phyloP scores from a whole-genome alignment of 1,140 invertebrate species.

The Heliconius hermathena region DNA sequence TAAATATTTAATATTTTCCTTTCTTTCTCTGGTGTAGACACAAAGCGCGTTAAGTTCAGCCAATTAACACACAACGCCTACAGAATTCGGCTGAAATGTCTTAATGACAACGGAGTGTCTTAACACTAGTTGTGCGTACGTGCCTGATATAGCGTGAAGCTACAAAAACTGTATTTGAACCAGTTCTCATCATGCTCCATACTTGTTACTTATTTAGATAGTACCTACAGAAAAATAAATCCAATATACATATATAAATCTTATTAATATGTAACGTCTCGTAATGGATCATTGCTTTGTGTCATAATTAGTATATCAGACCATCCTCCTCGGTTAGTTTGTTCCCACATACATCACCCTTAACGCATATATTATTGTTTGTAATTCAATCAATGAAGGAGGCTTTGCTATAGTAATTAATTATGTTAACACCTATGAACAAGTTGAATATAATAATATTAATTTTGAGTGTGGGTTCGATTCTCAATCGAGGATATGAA shows the following conservation, averaged over 20 bases:
- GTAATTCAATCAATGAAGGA: neutral
- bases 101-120: too few relatives aligned
- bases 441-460: too few relatives aligned
- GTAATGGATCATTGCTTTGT: constrained; percentile 9
- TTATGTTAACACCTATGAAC: neutral
- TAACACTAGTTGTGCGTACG: too few relatives aligned
- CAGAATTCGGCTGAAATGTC: too few relatives aligned
- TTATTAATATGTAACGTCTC: constrained; percentile 1
- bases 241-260: neutral
- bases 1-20: too few relatives aligned
- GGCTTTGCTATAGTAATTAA: neutral
- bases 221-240: neutral
- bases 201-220: neutral
- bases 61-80: neutral
- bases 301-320: neutral
- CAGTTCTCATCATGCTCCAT: neutral
- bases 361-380: constrained; percentile 11
- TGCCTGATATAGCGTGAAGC: neutral
- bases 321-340: neutral
- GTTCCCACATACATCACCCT: neutral
- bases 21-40: too few relatives aligned
- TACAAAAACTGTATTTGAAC: too few relatives aligned
- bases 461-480: too few relatives aligned
- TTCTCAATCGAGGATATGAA: too few relatives aligned
- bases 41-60: too few relatives aligned